Conservation (phyloP, 2,113 vertebrate genomes). For the Prinia subflava region DNA sequence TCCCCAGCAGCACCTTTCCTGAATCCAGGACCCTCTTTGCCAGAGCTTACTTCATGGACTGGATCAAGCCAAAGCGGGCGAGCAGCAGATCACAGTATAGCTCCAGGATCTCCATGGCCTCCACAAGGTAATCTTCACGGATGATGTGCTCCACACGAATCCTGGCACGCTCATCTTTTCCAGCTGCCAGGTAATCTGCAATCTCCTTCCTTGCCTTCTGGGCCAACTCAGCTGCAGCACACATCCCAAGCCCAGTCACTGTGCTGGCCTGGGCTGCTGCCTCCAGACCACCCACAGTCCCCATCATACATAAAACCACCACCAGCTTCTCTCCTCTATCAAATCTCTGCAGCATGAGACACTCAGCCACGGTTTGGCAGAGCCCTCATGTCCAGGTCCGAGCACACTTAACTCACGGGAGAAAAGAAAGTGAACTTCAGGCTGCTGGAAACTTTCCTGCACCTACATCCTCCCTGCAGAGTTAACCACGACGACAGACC, state of each 20-base stretch:
- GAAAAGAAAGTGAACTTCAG: not conserved
- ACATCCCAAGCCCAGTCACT: not conserved
- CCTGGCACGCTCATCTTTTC: slow-evolving; percentile 94
- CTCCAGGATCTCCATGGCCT: slow-evolving; percentile 99
- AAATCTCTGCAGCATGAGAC: not conserved
- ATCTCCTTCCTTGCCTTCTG: slow-evolving; percentile 98
- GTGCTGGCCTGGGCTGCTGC: not conserved
- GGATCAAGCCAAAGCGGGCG: slow-evolving; percentile 93
- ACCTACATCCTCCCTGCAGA: not conserved
- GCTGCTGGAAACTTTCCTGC: not conserved
- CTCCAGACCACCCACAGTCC: not conserved
- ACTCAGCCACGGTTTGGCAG: not conserved
- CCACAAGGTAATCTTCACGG: slow-evolving; percentile 96
- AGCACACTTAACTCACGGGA: not conserved
- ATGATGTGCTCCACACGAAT: slow-evolving; percentile 99
- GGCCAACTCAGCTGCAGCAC: slow-evolving; percentile 87
- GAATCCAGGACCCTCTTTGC: not conserved
- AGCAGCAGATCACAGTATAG: slow-evolving; percentile 94
- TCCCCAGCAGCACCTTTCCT: not conserved
- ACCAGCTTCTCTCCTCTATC: not conserved
- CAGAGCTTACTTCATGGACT: slow-evolving; percentile 94
- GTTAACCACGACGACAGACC: not conserved
- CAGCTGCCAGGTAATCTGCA: slow-evolving; percentile 92
- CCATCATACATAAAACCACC: not conserved
- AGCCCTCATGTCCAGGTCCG: not conserved